Evolutionary conservation across 2,888 invertebrate species (phyloP), one percentile per base, ranked within the genome.

Genomic region (Amblyjoppa fuscipennis): DNA sequence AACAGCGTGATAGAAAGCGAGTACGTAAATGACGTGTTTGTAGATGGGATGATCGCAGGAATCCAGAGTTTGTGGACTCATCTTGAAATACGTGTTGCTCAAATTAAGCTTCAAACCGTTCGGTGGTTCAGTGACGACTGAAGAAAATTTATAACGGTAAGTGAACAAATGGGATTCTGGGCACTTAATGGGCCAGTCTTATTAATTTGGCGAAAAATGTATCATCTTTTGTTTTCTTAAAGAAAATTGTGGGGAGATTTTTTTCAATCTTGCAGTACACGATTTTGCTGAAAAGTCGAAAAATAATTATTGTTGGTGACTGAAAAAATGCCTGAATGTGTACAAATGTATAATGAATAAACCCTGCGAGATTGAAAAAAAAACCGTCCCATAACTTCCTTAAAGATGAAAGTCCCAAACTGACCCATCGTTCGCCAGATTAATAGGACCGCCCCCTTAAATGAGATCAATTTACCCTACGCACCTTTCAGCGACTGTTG

Each of bases 1-100:
- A 0, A 98, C 98, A 9, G 98, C 98, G 93, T 99, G 98, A 95
- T 98, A 98, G 95, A 99, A 99, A 0, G 98, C 98, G 61, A 99
- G 95, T 1, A 98, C 98, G 93, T 97, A 99, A 56, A 98, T 96
- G 0, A 99, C 95, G 49, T 98, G 95, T 90, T 97, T 97, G 94
- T 97, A 99, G n/a, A 96, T 95, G 0, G 95, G 95, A 93, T 98
- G 98, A 0, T 94, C 91, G 92, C 98, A 98, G 13, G 96, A 95
- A 5, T 97, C 96, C 56, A 98, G 95, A 0, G 96, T 96, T 86
- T 96, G 96, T n/a, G 96, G 93, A 0, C 97, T 95, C 95, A 99
- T 96, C 95, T 98, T 98, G 94, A 97, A 97, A 94, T 97, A 99
- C 0, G 98, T 99, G 92, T 97, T 98, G 86, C 97, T 96, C 9